Evolutionary conservation across 2,888 invertebrate species (phyloP).

Genomic region (Aporophyla nigra): DNA sequence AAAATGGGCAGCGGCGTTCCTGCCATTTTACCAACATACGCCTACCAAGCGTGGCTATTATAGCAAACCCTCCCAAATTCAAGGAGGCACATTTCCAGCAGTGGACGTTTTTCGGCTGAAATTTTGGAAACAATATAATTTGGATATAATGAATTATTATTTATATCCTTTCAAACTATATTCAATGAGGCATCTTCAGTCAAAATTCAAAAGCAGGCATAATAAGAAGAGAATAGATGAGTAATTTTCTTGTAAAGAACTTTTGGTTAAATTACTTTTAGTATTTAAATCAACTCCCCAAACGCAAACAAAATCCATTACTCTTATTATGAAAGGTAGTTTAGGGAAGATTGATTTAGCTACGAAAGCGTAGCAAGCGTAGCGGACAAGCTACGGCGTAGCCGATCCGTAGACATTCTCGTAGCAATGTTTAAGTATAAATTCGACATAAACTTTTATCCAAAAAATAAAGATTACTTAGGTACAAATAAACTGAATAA

Average conservation of each 20-base stretch:
- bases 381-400: slow-evolving; percentile 19
- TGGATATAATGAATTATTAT: too few species aligned
- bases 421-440: slow-evolving; percentile 1
- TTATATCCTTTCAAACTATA: too few species aligned
- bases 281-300: background rate
- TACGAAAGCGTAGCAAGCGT: slow-evolving; percentile 24
- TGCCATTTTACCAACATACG: too few species aligned
- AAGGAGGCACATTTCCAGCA: too few species aligned
- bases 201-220: background rate
- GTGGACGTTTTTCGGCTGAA: too few species aligned
- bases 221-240: background rate
- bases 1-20: too few species aligned
- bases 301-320: slow-evolving; percentile 6
- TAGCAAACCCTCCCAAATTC: too few species aligned
- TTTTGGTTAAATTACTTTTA: background rate
- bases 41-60: too few species aligned
- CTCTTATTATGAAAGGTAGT: background rate
- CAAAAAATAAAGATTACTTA: too few species aligned
- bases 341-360: background rate
- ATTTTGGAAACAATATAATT: too few species aligned
- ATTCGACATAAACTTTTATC: background rate
- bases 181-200: too few species aligned
- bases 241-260: background rate
- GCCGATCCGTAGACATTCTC: background rate
- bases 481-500: too few species aligned